Evolutionary conservation across 2,888 invertebrate genomes (phyloP).

Genomic region (Arctia plantaginis): DNA sequence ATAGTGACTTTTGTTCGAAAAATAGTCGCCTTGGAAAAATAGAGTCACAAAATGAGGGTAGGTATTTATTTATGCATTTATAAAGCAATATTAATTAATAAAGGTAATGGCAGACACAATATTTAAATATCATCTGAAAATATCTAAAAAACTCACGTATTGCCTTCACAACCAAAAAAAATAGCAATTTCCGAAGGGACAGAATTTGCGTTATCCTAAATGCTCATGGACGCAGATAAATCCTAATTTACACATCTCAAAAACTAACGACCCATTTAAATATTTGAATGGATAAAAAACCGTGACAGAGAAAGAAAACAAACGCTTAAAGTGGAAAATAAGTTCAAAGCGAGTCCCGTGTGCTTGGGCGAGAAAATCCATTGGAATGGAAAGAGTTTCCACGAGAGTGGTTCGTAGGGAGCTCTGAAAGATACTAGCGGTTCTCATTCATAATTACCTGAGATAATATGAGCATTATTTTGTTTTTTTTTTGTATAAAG

Average conservation of each 20-base stretch:
- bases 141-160: background rate
- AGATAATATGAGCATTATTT: constrained; percentile 31
- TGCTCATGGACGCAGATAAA: constrained; percentile 1
- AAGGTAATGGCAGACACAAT: background rate
- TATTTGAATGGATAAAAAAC: constrained; percentile 47
- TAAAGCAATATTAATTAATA: too few relatives aligned
- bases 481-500: constrained; percentile 23
- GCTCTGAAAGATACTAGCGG: constrained; percentile 54
- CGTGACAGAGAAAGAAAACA: constrained; percentile 69
- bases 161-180: background rate
- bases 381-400: constrained; percentile 74
- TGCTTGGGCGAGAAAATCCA: constrained; percentile 70
- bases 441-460: constrained; percentile 60
- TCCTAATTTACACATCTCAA: constrained; percentile 12
- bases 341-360: constrained; percentile 71
- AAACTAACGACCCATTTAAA: constrained; percentile 28
- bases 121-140: background rate
- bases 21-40: too few relatives aligned
- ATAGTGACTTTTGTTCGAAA: too few relatives aligned
- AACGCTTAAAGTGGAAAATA: constrained; percentile 73
- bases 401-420: constrained; percentile 59
- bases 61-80: too few relatives aligned
- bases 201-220: constrained; percentile 2
- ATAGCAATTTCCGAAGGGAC: background rate
- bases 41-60: too few relatives aligned